Conservation (phyloP, 2,888 invertebrate species). For the Tortricodes alternella region DNA sequence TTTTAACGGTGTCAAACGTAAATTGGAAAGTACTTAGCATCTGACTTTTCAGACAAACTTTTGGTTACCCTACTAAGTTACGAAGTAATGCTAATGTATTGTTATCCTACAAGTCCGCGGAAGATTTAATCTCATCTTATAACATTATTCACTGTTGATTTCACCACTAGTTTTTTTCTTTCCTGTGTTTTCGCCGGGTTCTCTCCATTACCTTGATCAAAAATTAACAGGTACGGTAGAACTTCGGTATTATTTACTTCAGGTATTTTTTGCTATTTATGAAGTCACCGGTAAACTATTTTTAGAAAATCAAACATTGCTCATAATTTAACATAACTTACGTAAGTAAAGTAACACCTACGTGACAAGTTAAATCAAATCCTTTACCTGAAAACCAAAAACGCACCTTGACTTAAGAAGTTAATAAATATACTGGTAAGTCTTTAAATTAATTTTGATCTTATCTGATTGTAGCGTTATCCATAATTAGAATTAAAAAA, state of each 20-base stretch:
- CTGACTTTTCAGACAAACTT: constrained; percentile 38
- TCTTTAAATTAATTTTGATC: constrained; percentile 5
- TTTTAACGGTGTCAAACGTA: too few relatives aligned
- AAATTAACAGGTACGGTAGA: constrained; percentile 3
- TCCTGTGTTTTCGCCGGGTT: too few relatives aligned
- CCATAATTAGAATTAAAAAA: constrained; percentile 3
- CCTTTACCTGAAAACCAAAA: not conserved
- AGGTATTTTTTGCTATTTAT: not conserved
- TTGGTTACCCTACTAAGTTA: constrained; percentile 39
- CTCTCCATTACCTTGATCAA: not conserved
- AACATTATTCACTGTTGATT: constrained; percentile 34
- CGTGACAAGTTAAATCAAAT: constrained; percentile 8
- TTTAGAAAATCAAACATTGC: constrained; percentile 36
- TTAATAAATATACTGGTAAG: constrained; percentile 6
- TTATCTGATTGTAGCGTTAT: constrained; percentile 17
- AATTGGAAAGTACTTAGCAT: constrained; percentile 45
- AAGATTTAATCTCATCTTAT: not conserved
- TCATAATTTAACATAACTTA: constrained; percentile 31
- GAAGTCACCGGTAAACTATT: constrained; percentile 35
- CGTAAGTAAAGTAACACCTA: constrained; percentile 24
- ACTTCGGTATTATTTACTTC: not conserved
- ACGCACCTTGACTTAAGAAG: not conserved
- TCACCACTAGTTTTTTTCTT: too few relatives aligned
- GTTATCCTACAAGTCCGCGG: not conserved
- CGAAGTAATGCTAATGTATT: constrained; percentile 22